Evolutionary conservation across 2,888 invertebrate species (phyloP), one percentile per base, ranked within the genome.

Genomic region (Pandemis corylana): DNA sequence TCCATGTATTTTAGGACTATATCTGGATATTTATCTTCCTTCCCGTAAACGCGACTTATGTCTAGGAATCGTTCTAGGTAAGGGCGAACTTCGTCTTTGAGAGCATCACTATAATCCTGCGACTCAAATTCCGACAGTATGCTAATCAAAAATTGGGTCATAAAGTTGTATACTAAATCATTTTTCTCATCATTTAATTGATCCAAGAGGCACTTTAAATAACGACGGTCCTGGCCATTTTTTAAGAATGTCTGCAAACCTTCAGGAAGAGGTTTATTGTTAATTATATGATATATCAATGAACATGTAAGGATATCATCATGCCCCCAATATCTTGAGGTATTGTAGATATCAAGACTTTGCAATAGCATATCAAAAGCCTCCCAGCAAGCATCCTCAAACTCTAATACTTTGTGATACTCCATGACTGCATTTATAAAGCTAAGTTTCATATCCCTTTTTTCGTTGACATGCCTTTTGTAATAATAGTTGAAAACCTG

Each of bases 381-480:
- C 28, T 72, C 73, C 90, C 90, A 91, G 73, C 87, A 89, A n/a
- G 80, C 77, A 46, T 84, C 81, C 51, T 86, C 80, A 72, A 90
- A 87, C 63, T 84, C 79, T 68, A 84, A 88, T 49, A 88, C 78
- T 76, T 87, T 85, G 70, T 88, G 83, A 5, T 76, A 49, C 0
- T 74, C 51, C 65, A 85, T 61, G 9, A 90, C 71, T 53, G 77
- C 75, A 5, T 83, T 77, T 28, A 91, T 44, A 78, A 91, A 90
- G 6, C 62, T 53, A 41, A 83, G 79, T 80, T 86, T 90, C 2
- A 68, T 56, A 15, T 73, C 66, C 51, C 53, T 76, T 42, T 46
- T 76, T 80, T 90, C 91, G 78, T 90, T 90, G 0, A 83, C 78
- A 80, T 90, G 89, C 72, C 87, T 85, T 0, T 87, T 82, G 72